A percentile compares a stretch with the other conserved stretches of the same genome.
These are phyloP conservation scores for Trimorus sp. DNA, from an alignment of 2,888 invertebrate genomes.

Conservation along the genomic window DNA sequence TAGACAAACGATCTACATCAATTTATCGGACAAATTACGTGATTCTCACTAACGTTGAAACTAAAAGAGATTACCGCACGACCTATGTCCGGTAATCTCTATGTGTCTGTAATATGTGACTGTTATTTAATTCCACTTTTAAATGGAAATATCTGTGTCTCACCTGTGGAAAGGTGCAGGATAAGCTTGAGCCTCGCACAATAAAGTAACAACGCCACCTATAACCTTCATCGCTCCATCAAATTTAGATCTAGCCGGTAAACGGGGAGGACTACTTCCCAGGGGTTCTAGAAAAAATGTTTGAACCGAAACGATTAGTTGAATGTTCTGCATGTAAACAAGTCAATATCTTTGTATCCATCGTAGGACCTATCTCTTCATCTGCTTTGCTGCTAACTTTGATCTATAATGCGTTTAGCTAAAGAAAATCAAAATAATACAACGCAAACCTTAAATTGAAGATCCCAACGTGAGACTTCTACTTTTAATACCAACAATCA, in stretches of 20 bases:
- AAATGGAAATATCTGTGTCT: constrained; percentile 1
- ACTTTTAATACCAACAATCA: constrained; percentile 75
- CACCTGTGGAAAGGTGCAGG: constrained; percentile 85
- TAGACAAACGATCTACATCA: too few relatives aligned
- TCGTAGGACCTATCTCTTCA: too few relatives aligned
- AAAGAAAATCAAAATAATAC: background rate
- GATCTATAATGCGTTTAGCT: too few relatives aligned
- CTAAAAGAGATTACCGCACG: too few relatives aligned
- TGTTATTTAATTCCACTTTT: too few relatives aligned
- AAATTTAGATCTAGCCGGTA: constrained; percentile 82
- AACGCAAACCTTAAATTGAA: too few relatives aligned
- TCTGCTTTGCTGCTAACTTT: too few relatives aligned
- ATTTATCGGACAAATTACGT: too few relatives aligned
- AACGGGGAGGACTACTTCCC: constrained; percentile 83
- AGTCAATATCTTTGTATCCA: constrained; percentile 26
- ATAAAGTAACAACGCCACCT: constrained; percentile 73
- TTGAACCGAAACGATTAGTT: background rate
- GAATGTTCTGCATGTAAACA: background rate
- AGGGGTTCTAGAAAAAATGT: constrained; percentile 71
- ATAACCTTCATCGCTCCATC: constrained; percentile 70
- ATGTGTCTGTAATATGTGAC: too few relatives aligned
- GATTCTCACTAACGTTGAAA: too few relatives aligned
- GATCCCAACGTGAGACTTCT: too few relatives aligned
- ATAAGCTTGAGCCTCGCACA: constrained; percentile 88
- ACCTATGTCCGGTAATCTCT: too few relatives aligned